phyloP scores from a whole-genome alignment of 2,888 invertebrate species.

The Phyllotreta striolata region DNA sequence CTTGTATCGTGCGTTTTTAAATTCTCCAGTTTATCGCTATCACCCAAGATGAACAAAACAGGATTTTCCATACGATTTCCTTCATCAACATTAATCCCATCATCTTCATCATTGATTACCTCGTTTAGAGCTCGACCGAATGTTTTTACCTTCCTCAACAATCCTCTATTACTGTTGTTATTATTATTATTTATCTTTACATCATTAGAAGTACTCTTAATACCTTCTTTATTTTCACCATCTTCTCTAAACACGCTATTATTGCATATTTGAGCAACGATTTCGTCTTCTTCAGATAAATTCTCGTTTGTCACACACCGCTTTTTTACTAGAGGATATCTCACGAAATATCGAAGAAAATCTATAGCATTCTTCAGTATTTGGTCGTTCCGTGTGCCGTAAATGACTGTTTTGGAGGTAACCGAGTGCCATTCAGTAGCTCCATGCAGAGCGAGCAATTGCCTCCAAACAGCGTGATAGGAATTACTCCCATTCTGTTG shows the following conservation, averaged over 20 bases:
- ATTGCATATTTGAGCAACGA: slow-evolving; percentile 28
- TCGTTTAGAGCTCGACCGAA: neutral
- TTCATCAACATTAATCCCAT: slow-evolving; percentile 7
- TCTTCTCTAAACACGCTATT: neutral
- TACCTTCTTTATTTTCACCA: neutral
- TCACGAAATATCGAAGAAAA: slow-evolving; percentile 85
- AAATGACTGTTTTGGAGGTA: slow-evolving; percentile 81
- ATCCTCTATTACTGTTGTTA: slow-evolving; percentile 1
- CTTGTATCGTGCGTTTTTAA: slow-evolving; percentile 60
- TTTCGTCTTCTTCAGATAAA: slow-evolving; percentile 26
- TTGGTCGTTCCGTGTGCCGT: slow-evolving; percentile 74
- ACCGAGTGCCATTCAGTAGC: slow-evolving; percentile 81
- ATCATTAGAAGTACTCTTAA: neutral
- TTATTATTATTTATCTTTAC: neutral
- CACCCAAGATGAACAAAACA: slow-evolving; percentile 76
- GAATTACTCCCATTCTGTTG: slow-evolving; percentile 59
- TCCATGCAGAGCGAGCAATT: slow-evolving; percentile 87
- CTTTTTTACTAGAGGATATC: slow-evolving; percentile 27
- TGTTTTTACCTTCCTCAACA: slow-evolving; percentile 20
- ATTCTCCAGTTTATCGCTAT: slow-evolving; percentile 73
- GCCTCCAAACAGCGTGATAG: slow-evolving; percentile 91
- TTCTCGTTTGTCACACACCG: slow-evolving; percentile 18
- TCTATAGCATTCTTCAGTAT: slow-evolving; percentile 77
- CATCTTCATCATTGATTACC: slow-evolving; percentile 5
- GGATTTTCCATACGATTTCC: slow-evolving; percentile 51